Evolutionary conservation across 2,797 vertebrate species (phyloP).

Genomic region (Stomatorhinus walkeri): DNA sequence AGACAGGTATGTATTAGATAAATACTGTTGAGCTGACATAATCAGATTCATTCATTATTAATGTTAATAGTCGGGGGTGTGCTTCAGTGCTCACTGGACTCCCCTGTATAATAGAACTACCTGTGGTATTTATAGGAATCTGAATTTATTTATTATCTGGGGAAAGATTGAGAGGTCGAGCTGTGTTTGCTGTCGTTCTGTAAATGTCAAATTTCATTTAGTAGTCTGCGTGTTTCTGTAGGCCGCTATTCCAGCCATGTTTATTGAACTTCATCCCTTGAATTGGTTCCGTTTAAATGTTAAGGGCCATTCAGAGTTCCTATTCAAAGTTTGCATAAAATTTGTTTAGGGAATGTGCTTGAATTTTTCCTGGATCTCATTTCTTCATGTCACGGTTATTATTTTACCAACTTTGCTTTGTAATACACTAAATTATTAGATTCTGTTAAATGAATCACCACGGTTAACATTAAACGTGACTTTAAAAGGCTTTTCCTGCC

Average conservation of each 20-base stretch:
- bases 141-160: not conserved
- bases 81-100: not conserved
- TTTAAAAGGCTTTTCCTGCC: not conserved
- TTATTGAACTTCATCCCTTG: not conserved
- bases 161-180: not conserved
- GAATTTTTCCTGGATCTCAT: not conserved
- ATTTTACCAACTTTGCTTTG: not conserved
- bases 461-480: not conserved
- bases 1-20: not conserved
- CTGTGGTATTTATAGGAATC: not conserved
- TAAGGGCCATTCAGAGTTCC: not conserved
- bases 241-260: not conserved
- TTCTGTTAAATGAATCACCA: not conserved
- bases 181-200: not conserved
- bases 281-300: not conserved
- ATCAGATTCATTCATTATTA: not conserved
- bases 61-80: not conserved
- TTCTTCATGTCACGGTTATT: not conserved
- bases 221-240: not conserved
- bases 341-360: not conserved
- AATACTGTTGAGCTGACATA: not conserved
- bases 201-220: not conserved
- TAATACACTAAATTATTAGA: not conserved
- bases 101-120: not conserved
- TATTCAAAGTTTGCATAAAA: not conserved